phyloP scores from a whole-genome alignment of 2,888 invertebrate species.

The Theodoxus fluviatilis region DNA sequence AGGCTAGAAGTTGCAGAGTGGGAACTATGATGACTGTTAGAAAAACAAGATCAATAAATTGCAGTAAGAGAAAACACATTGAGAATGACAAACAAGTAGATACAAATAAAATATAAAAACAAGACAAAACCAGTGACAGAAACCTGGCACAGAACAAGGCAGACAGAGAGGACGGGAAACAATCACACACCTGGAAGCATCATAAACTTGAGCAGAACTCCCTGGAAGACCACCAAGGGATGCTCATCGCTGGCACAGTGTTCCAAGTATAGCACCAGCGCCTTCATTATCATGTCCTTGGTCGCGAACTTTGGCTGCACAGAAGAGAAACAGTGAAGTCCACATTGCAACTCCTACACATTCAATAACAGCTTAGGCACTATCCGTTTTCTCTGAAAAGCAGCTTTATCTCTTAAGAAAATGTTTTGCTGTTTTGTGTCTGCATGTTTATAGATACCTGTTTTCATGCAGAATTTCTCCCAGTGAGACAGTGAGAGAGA shows the following conservation, averaged over 20 bases:
- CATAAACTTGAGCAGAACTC: conserved; percentile 47
- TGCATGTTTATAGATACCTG: neutral
- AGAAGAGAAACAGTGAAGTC: neutral
- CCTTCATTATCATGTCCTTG: conserved; percentile 43
- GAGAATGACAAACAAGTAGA: neutral
- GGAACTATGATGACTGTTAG: too few relatives aligned
- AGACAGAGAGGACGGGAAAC: neutral
- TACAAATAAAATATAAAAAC: neutral
- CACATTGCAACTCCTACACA: too few relatives aligned
- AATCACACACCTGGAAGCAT: conserved; percentile 41
- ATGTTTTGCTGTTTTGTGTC: neutral
- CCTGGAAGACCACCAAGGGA: conserved; percentile 54
- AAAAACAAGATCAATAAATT: too few relatives aligned
- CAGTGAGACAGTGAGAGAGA: neutral
- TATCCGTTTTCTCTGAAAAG: neutral
- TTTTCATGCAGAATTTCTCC: neutral
- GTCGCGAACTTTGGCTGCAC: conserved; percentile 45
- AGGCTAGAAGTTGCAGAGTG: too few relatives aligned
- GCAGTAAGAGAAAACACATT: neutral
- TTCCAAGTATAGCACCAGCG: conserved; percentile 48
- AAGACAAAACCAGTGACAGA: neutral
- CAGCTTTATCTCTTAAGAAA: neutral
- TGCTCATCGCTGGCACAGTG: conserved; percentile 38
- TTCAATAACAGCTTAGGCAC: neutral
- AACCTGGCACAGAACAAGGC: neutral